phyloP scores from a whole-genome alignment of 1,140 invertebrate species.

The Leptopilina boulardi region DNA sequence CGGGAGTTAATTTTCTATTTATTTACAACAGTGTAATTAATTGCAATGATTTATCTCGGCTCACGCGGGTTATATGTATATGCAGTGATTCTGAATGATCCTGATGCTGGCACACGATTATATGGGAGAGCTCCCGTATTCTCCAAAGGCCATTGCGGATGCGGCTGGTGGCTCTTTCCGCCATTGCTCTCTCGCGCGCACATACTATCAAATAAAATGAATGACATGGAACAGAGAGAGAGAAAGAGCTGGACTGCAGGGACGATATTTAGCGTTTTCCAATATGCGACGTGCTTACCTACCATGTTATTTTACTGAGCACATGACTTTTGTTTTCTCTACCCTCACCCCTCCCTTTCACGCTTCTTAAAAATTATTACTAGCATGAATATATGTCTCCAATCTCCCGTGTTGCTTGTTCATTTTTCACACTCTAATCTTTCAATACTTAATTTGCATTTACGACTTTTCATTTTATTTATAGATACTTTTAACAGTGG shows the following conservation, averaged over 20 bases:
- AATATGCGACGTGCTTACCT: conserved; percentile 57
- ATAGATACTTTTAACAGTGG: background rate
- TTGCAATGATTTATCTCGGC: conserved; percentile 52
- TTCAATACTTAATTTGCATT: conserved; percentile 9
- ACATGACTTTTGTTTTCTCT: conserved; percentile 50
- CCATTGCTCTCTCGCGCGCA: background rate
- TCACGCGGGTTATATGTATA: background rate
- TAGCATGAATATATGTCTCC: background rate
- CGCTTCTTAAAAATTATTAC: conserved; percentile 43
- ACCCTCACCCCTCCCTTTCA: background rate
- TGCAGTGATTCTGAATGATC: conserved; percentile 25
- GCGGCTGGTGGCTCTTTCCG: background rate
- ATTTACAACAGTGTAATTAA: conserved; percentile 49
- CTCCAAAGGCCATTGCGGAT: background rate
- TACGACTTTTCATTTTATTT: background rate
- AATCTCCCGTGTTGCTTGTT: background rate
- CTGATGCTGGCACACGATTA: conserved; percentile 1
- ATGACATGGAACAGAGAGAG: conserved; percentile 65
- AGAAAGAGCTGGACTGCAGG: conserved; percentile 54
- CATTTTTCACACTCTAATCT: conserved; percentile 2
- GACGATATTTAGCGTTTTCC: conserved; percentile 71
- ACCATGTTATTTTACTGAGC: conserved; percentile 49
- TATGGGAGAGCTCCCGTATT: background rate
- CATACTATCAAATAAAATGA: conserved; percentile 65
- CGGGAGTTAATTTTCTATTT: conserved; percentile 41